phyloP scores from a whole-genome alignment of 2,113 vertebrate species.

The Orthonyx spaldingii region DNA sequence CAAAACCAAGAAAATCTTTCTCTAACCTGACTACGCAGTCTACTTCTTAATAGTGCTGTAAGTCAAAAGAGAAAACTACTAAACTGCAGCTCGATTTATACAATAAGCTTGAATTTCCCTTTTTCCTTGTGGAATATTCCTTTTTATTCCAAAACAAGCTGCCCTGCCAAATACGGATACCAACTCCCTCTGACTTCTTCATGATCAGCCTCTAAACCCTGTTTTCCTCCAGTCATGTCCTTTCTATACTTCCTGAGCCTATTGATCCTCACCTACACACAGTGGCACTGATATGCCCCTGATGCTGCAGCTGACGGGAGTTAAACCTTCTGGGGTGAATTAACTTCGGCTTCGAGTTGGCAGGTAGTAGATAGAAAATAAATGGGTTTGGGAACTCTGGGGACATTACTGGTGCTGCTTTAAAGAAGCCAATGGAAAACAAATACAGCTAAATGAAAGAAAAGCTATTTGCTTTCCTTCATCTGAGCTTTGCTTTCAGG shows the following conservation, averaged over 20 bases:
- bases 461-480: conserved; percentile 42
- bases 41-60: background rate
- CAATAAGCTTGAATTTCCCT: background rate
- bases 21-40: background rate
- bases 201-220: background rate
- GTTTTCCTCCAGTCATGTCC: background rate
- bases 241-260: background rate
- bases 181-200: background rate
- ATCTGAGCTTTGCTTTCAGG: conserved; percentile 6
- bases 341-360: background rate
- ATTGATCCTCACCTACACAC: conserved; percentile 5
- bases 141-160: background rate
- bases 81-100: background rate
- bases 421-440: background rate
- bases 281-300: background rate
- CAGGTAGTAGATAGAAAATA: conserved; percentile 50
- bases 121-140: background rate
- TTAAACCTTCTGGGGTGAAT: conserved; percentile 50
- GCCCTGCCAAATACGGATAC: background rate
- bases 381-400: conserved; percentile 44
- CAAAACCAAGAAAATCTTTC: background rate
- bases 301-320: background rate
- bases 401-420: background rate
- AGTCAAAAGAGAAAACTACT: background rate
- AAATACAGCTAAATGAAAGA: conserved; percentile 42